phyloP scores from a whole-genome alignment of 2,888 invertebrate species.

The Geophilus truncorum region DNA sequence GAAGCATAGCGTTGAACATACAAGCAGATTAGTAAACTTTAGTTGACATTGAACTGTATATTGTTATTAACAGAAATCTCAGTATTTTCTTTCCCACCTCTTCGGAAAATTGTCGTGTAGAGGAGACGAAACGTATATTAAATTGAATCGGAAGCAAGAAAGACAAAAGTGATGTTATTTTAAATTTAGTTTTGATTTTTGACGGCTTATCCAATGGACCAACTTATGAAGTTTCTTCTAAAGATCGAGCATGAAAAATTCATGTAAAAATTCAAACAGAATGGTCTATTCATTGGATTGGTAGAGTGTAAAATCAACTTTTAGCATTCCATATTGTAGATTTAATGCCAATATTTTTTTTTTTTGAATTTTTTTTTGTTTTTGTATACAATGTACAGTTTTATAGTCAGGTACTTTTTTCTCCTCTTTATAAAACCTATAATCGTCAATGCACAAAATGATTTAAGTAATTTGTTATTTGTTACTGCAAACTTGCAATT shows the following conservation, averaged over 20 bases:
- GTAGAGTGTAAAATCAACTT: not conserved
- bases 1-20: not conserved
- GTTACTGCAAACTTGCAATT: not conserved
- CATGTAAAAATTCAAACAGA: not conserved
- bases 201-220: not conserved
- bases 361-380: not conserved
- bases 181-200: not conserved
- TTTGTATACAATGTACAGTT: constrained; percentile 21
- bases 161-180: not conserved
- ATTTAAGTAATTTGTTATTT: not conserved
- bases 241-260: no score
- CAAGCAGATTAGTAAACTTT: not conserved
- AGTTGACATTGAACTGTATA: not conserved
- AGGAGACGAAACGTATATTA: not conserved
- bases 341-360: not conserved
- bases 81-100: not conserved
- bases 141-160: not conserved
- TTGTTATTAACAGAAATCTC: constrained; percentile 11
- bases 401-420: not conserved
- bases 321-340: constrained; percentile 13
- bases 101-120: not conserved
- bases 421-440: not conserved
- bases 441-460: not conserved
- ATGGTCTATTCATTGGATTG: not conserved
- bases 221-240: no score